Base-by-base conservation (phyloP, 2,113 vertebrate genomes). In the Chinchilla lanigera region DNA sequence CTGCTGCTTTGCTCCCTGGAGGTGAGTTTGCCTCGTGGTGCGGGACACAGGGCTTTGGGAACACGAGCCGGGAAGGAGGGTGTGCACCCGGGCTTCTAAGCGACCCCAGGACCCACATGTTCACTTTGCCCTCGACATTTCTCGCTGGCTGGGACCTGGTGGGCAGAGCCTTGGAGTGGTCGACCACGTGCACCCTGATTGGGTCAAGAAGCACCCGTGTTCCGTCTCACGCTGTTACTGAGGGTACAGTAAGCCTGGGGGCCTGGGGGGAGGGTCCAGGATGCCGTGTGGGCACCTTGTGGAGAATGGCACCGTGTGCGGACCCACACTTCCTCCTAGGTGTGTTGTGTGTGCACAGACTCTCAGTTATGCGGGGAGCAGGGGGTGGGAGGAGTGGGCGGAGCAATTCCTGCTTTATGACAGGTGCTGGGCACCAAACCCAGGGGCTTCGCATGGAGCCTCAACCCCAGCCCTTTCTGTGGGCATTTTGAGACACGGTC, bases 51-150 rank as follows among this genome's bases (percentile, higher is more conserved):
- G 44, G 67, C 16, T 52, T 10, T 38, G 22, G 54, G 61, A 24
- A 19, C 7, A 0, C 38, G 14, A 73, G 58, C 11, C 5, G 6
- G 7, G 38, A 35, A 13, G 52, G 54, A 54, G 33, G n/a, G 2
- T 28, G 7, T 28, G 1, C 0, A 2, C 7, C 44, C 9, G 47
- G 30, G 81, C 92, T 38, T 7, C 60, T 30, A 50, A 71, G 93
- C 13, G 24, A 82, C 28, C n/a, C 3, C 22, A 22, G n/a, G 10
- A 4, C 0, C 14, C 24, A 2, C 19, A 33, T 7, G 4, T 54
- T 78, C 1, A 11, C 0, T 35, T 56, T 78, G 78, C 17, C 12
- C 60, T 80, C 0, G 0, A 7, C 30, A 0, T 33, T 38, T 7
- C 30, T 54, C 16, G 41, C 56, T 50, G 58, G 10, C 44, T 0